Evolutionary conservation across 2,797 vertebrate species (phyloP), one percentile per base, ranked within the genome.

Genomic region (Caiman crocodilus): DNA sequence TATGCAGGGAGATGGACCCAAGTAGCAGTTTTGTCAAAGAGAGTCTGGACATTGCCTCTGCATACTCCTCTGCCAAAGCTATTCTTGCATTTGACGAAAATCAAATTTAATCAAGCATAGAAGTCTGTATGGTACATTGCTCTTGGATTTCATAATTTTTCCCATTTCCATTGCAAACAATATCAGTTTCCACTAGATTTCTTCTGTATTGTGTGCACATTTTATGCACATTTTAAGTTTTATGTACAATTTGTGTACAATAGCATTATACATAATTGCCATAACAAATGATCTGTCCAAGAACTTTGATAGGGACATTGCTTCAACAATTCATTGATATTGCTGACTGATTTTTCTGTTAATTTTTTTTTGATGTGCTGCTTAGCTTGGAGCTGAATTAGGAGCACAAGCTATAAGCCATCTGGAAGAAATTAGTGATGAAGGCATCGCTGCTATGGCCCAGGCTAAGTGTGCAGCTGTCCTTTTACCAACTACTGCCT

Each of bases 401-500:
- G 97, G 97, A 90, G 99, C 99, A 9, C 97, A 94, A 60, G 99
- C 99, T 84, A 97, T 99, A 97, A 99, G 99, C 96, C 99, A 99
- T 95, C 97, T 99, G 96, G 99, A 99, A 96, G 99, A 99, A 98
- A 98, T 98, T 55, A 99, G 98, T 1, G 98, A 99, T 60, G 98
- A 98, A 89, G 99, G 99, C 32, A 99, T 99, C 2, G 32, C 84
- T 58, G 99, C 99, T 5, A 99, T 99, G 98, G 99, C 98, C 77
- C 96, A 28, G 4, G 97, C 98, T 35, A 94, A 95, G 78, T 99
- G 98, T 0, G 97, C 98, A 0, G 99, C 99, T 1, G 95, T 99
- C 65, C 98, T 99, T 4, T 97, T 99, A 58, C 99, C 99, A 21
- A 99, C 99, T 20, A 99, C 99, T 3, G 99, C 99, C 61, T 99